Percentiles rank a stretch among this genome's conserved stretches.
These are phyloP conservation scores for Butorides virescens DNA, from an alignment of 2,113 vertebrate species.

Conservation along the genomic window DNA sequence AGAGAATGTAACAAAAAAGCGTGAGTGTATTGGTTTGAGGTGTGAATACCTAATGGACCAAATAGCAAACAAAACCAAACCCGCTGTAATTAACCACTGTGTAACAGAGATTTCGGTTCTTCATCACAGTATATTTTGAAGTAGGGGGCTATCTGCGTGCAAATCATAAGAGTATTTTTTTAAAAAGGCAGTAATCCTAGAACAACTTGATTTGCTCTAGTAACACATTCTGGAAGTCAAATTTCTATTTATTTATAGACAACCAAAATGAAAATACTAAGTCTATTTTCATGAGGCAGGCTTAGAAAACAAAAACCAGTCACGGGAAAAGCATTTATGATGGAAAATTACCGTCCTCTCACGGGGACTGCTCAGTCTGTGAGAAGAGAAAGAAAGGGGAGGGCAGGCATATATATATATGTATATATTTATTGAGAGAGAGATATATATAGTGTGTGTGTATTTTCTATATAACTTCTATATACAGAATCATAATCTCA, in stretches of 20 bases:
- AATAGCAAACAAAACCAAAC: not conserved
- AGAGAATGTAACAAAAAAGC: not conserved
- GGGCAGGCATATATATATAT: not conserved
- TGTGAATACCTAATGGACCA: not conserved
- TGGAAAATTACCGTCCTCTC: slow-evolving; percentile 15
- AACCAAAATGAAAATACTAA: slow-evolving; percentile 39
- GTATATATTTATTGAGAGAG: not conserved
- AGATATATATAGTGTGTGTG: not conserved
- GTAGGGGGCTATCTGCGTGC: not conserved
- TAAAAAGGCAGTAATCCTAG: not conserved
- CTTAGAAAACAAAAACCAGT: slow-evolving; percentile 34
- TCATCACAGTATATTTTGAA: not conserved
- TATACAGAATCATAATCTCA: not conserved
- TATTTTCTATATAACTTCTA: not conserved
- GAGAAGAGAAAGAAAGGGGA: not conserved
- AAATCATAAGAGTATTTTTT: not conserved
- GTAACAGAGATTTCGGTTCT: not conserved
- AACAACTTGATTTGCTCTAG: not conserved
- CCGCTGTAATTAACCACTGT: not conserved
- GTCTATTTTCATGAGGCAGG: not conserved
- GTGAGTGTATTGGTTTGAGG: not conserved
- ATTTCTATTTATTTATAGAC: slow-evolving; percentile 34
- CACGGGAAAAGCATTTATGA: slow-evolving; percentile 23
- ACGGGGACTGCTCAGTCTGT: not conserved
- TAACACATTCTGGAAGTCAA: not conserved